A percentile compares a stretch with the other conserved stretches of the same genome.
phyloP scores from a whole-genome alignment of 2,888 invertebrate species.

The Thyatira batis region DNA sequence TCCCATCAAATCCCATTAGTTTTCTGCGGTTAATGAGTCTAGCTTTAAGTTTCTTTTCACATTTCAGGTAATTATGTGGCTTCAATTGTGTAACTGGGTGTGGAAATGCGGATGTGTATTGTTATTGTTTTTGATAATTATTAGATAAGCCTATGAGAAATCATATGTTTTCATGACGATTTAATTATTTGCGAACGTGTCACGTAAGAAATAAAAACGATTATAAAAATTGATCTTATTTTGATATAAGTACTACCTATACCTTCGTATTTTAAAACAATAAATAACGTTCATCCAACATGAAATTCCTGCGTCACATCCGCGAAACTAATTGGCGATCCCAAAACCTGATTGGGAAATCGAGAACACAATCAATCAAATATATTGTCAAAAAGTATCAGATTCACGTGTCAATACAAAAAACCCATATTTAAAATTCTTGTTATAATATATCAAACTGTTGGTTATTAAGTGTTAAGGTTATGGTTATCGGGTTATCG shows the following conservation, averaged over 20 bases:
- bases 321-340: neutral
- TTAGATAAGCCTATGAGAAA: too few relatives aligned
- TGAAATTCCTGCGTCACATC: neutral
- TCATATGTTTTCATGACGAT: too few relatives aligned
- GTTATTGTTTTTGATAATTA: neutral
- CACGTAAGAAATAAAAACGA: too few relatives aligned
- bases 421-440: neutral
- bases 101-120: slow-evolving; percentile 8
- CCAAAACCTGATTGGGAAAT: slow-evolving; percentile 1
- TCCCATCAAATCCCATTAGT: slow-evolving; percentile 55
- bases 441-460: neutral
- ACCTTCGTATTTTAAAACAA: too few relatives aligned
- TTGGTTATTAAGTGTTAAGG: slow-evolving; percentile 2
- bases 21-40: slow-evolving; percentile 39
- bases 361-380: neutral
- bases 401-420: neutral
- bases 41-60: slow-evolving; percentile 36
- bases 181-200: too few relatives aligned
- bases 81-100: slow-evolving; percentile 16
- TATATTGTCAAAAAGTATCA: neutral
- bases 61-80: slow-evolving; percentile 24
- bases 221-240: too few relatives aligned
- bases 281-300: neutral
- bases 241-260: too few relatives aligned
- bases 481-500: slow-evolving; percentile 2